phyloP scores from a whole-genome alignment of 2,888 invertebrate species.

The Sesia apiformis region DNA sequence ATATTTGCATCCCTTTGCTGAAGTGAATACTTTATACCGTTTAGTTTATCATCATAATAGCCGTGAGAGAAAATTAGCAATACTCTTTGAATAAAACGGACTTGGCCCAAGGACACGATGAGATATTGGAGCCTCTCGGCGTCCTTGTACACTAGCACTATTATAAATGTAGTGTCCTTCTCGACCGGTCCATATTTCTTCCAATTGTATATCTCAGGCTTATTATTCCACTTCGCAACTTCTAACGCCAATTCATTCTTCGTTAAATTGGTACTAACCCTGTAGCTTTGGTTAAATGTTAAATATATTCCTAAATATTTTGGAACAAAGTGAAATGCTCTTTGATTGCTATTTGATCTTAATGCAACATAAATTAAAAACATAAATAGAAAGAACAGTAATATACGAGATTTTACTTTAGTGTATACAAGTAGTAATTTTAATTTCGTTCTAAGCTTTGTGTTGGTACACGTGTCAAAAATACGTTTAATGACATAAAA shows the following conservation, averaged over 20 bases:
- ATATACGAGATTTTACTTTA: too few relatives aligned
- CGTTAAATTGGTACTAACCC: neutral
- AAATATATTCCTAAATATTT: neutral
- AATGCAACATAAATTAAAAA: neutral
- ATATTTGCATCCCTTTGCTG: conserved; percentile 40
- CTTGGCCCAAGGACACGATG: conserved; percentile 26
- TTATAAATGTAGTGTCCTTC: conserved; percentile 17
- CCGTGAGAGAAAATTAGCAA: conserved; percentile 41
- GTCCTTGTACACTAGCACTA: conserved; percentile 24
- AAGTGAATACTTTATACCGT: conserved; percentile 26
- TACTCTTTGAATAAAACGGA: conserved; percentile 18
- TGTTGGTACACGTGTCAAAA: too few relatives aligned
- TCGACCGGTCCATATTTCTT: conserved; percentile 13
- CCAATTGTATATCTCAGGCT: conserved; percentile 17
- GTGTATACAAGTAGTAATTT: too few relatives aligned
- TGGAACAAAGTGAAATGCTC: neutral
- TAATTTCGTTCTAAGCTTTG: too few relatives aligned
- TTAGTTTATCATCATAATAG: conserved; percentile 24
- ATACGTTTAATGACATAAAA: too few relatives aligned
- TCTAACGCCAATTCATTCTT: neutral
- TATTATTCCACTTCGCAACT: conserved; percentile 18
- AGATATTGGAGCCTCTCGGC: conserved; percentile 25
- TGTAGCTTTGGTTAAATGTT: neutral
- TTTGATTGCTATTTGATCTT: neutral
- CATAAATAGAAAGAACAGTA: neutral